Evolutionary conservation across 2,113 vertebrate genomes (phyloP).

Genomic region (Laticauda colubrina): DNA sequence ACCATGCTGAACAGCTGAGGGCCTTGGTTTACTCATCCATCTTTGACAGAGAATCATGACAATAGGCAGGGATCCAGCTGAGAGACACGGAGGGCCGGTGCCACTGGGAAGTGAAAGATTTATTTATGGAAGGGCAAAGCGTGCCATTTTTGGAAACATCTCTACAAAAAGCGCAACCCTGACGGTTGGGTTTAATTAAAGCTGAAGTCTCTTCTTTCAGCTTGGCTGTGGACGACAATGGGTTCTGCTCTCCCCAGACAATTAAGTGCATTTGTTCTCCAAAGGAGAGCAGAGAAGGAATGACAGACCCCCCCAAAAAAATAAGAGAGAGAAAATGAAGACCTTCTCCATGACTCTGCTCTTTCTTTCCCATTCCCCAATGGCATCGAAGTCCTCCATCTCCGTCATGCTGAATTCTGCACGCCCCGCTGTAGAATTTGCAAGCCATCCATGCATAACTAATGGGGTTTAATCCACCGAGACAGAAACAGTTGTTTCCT

Average conservation of each 20-base stretch:
- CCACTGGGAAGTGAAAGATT: background rate
- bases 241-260: background rate
- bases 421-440: background rate
- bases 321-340: background rate
- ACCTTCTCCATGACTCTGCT: background rate
- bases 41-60: background rate
- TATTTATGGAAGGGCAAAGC: background rate
- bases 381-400: background rate
- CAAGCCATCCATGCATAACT: constrained; percentile 25
- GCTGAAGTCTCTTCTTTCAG: background rate
- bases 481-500: constrained; percentile 1
- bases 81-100: background rate
- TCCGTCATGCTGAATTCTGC: constrained; percentile 8
- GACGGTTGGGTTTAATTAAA: background rate
- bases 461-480: constrained; percentile 29
- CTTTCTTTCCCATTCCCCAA: background rate
- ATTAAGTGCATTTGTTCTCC: background rate
- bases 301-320: too few species aligned
- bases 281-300: background rate
- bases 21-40: background rate
- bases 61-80: background rate
- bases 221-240: background rate
- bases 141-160: background rate
- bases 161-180: background rate
- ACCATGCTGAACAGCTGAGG: background rate